Conservation (phyloP, 2,113 vertebrate species). For the Tichodroma muraria region DNA sequence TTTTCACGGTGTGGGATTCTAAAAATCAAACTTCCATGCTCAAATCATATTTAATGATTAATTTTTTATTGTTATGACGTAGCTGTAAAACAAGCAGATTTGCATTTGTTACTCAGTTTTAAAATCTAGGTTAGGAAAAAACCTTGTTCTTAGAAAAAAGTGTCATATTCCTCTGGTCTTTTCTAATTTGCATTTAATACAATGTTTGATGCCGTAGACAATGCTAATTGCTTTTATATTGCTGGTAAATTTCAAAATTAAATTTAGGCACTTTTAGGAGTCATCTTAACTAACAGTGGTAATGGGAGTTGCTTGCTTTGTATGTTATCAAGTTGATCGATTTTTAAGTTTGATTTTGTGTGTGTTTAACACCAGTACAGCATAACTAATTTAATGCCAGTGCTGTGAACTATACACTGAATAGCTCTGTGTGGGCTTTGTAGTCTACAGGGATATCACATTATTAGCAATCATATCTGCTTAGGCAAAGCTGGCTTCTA, state of each 20-base stretch:
- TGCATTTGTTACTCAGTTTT: constrained; percentile 4
- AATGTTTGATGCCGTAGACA: constrained; percentile 12
- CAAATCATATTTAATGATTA: background rate
- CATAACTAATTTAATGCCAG: constrained; percentile 93
- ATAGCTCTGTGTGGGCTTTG: constrained; percentile 89
- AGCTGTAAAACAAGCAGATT: background rate
- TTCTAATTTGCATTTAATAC: constrained; percentile 45
- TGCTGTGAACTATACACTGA: constrained; percentile 94
- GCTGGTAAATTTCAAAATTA: constrained; percentile 52
- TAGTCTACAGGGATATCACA: constrained; percentile 98
- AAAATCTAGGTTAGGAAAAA: background rate
- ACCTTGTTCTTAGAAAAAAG: background rate
- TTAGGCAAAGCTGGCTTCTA: constrained; percentile 99
- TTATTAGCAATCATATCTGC: constrained; percentile 99
- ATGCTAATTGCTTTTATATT: constrained; percentile 46
- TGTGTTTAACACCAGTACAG: constrained; percentile 74
- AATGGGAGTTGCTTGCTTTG: constrained; percentile 69
- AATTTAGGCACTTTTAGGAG: constrained; percentile 39
- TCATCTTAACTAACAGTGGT: constrained; percentile 34
- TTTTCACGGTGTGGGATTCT: background rate
- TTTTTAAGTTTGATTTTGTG: constrained; percentile 74
- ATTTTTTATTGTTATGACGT: background rate
- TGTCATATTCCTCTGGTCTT: background rate
- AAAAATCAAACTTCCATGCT: background rate
- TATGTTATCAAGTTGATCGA: constrained; percentile 78